Evolutionary conservation across 1,140 invertebrate species (phyloP).

Genomic region (Asobara japonica): DNA sequence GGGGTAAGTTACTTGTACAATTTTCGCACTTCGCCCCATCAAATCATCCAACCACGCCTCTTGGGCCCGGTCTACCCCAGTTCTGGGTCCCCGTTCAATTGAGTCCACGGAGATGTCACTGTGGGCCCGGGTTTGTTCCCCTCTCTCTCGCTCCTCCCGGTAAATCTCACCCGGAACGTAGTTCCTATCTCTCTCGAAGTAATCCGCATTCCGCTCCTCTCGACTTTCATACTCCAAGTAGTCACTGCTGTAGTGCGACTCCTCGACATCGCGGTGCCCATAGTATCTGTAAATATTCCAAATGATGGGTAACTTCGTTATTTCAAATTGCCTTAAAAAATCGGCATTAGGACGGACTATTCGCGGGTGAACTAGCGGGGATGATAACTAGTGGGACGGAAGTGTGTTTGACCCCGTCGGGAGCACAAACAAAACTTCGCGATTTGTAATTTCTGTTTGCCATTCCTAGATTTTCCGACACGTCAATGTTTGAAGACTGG

Average conservation of each 20-base stretch:
- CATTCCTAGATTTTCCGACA: no score
- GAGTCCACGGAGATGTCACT: slow-evolving; percentile 83
- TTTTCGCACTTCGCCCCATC: slow-evolving; percentile 77
- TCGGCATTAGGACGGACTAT: no score
- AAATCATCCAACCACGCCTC: slow-evolving; percentile 82
- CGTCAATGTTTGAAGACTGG: no score
- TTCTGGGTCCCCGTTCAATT: slow-evolving; percentile 69
- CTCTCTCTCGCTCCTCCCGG: slow-evolving; percentile 58
- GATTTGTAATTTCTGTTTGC: no score
- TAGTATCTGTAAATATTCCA: no score
- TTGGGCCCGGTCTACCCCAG: slow-evolving; percentile 59
- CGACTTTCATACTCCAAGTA: slow-evolving; percentile 70
- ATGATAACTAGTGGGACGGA: no score
- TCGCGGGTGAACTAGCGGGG: no score
- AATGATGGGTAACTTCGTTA: no score
- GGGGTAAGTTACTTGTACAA: slow-evolving; percentile 94
- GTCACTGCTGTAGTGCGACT: slow-evolving; percentile 71
- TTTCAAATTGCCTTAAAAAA: no score
- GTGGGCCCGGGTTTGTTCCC: slow-evolving; percentile 67
- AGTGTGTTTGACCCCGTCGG: no score
- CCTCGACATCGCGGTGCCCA: slow-evolving; percentile 62
- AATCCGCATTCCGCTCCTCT: slow-evolving; percentile 64
- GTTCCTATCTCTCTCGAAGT: slow-evolving; percentile 67
- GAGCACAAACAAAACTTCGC: no score
- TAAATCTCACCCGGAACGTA: slow-evolving; percentile 63